Evolutionary conservation across 1,140 invertebrate species (phyloP).

Genomic region (Zaprionus camerounensis): DNA sequence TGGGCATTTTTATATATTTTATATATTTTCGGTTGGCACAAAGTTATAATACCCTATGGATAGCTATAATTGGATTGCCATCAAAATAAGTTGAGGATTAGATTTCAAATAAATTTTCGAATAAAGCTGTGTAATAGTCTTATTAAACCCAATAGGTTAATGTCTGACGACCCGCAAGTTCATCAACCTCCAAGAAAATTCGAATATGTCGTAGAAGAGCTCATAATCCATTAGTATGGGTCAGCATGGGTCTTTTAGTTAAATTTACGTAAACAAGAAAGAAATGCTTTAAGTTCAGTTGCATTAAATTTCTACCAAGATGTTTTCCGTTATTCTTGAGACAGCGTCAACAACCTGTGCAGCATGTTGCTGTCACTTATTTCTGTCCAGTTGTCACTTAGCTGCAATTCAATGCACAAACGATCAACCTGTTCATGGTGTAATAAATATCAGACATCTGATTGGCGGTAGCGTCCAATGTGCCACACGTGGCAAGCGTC

Average conservation of each 20-base stretch:
- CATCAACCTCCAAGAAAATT: too few species aligned
- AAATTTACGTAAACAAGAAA: constrained; percentile 9
- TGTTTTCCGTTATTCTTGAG: constrained; percentile 1
- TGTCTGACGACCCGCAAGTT: too few species aligned
- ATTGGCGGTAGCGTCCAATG: constrained; percentile 21
- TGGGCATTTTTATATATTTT: too few species aligned
- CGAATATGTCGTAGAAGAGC: too few species aligned
- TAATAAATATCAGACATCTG: constrained; percentile 62
- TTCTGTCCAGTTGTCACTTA: constrained; percentile 75
- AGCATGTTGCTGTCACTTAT: constrained; percentile 79
- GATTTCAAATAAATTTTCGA: too few species aligned
- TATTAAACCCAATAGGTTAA: too few species aligned
- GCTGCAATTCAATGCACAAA: constrained; percentile 9
- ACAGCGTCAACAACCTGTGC: constrained; percentile 40
- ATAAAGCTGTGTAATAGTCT: too few species aligned
- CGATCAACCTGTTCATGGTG: constrained; percentile 24
- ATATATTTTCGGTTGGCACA: too few species aligned
- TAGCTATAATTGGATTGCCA: too few species aligned
- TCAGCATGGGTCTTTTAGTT: constrained; percentile 11
- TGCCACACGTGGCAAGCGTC: constrained; percentile 18
- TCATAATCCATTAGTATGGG: constrained; percentile 10
- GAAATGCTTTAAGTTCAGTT: not conserved
- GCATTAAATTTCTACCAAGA: not conserved
- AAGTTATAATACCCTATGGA: too few species aligned
- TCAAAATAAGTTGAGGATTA: too few species aligned